Percentiles rank a stretch among this genome's conserved stretches.
Evolutionary conservation across 2,797 vertebrate genomes (phyloP).

Genomic region (Hemitrygon akajei): DNA sequence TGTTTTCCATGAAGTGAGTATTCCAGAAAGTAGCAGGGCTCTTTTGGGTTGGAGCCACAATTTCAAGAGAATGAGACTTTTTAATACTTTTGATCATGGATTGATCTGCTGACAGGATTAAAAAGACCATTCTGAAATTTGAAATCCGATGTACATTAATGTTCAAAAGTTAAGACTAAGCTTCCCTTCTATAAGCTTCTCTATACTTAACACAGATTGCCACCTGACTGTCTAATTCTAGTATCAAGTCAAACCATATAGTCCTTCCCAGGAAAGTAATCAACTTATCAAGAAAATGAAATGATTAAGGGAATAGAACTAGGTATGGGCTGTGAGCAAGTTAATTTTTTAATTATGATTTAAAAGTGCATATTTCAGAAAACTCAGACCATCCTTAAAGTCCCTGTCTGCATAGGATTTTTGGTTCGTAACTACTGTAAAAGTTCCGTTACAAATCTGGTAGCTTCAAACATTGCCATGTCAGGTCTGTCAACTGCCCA

Average conservation of each 20-base stretch:
- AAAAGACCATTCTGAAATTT: background rate
- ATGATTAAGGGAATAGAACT: background rate
- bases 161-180: background rate
- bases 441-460: background rate
- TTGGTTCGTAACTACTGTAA: background rate
- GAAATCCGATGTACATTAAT: background rate
- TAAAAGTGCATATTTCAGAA: background rate
- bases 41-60: background rate
- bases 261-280: background rate
- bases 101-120: background rate
- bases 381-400: background rate
- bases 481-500: too few relatives aligned
- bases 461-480: background rate
- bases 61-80: background rate
- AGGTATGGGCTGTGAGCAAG: background rate
- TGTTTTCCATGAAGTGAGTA: background rate
- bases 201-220: background rate
- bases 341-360: background rate
- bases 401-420: background rate
- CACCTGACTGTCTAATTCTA: background rate
- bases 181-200: background rate
- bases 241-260: background rate
- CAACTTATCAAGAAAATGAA: background rate
- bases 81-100: background rate
- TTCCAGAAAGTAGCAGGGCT: too few relatives aligned